Base-by-base conservation (phyloP, 2,113 vertebrate species). In the Girardinichthys multiradiatus region DNA sequence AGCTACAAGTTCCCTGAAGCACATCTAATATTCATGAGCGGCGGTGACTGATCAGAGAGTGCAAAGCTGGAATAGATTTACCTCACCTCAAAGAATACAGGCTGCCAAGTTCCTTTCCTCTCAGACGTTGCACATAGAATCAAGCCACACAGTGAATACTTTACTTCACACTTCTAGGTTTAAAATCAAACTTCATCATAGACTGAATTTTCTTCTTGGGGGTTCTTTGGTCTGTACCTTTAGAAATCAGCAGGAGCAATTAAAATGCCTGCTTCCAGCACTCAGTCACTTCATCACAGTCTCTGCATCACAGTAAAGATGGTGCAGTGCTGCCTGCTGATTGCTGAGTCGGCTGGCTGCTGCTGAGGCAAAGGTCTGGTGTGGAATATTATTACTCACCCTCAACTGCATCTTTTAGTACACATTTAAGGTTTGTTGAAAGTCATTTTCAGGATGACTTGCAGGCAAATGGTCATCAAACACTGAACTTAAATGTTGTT, bases 291-390 rank as follows among this genome's bases (percentile, higher is more conserved):
- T 70, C 35, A 85, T 86, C 87, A 87, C 79, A 26, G 58, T 80
- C 28, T 30, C 68, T 74, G 82, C 84, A 66, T 72, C 62, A 57
- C 65, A 19, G 72, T 42, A 3, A 27, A 70, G 74, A 79, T 80
- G 84, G 87, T 77, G 91, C 86, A 87, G 87, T 80, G 85, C 81
- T 78, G 77, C 84, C 82, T 64, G 84, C 78, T 74, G 72, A 84
- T 72, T 26, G 86, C 90, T 86, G 88, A 90, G 85, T 84, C 85
- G 33, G 81, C 90, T 72, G 39, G 26, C 83, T 81, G 74, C 79
- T 67, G 76, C 63, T 54, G 48, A 42, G 45, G 72, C 79, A 57
- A 57, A 66, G 19, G 37, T 57, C 51, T 57, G 37, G 64, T 48
- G 59, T 76, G 59, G 64, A 82, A 84, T 61, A 59, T 73, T 31